Percentiles rank a stretch among this genome's conserved stretches.
Conservation (phyloP, 2,888 invertebrate species). For the Thumatha senex region DNA sequence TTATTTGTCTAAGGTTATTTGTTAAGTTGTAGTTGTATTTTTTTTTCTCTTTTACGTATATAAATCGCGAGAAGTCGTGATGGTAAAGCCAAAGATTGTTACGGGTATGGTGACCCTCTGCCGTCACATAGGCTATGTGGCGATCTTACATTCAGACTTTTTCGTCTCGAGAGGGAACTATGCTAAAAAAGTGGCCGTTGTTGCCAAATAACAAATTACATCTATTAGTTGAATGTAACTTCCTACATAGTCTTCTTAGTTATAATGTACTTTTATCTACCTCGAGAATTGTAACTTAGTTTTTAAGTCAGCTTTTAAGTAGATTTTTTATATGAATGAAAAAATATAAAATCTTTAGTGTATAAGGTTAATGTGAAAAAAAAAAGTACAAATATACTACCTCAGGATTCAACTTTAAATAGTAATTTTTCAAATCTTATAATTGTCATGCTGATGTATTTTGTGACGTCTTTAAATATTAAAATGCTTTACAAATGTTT, state of each 20-base stretch:
- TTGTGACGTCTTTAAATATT: slow-evolving; percentile 42
- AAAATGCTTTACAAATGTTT: slow-evolving; percentile 34
- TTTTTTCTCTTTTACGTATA: slow-evolving; percentile 60
- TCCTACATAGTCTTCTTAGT: slow-evolving; percentile 61
- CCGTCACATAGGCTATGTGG: slow-evolving; percentile 75
- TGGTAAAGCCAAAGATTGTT: slow-evolving; percentile 84
- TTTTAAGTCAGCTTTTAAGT: slow-evolving; percentile 76
- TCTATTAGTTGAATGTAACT: slow-evolving; percentile 46
- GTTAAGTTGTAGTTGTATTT: slow-evolving; percentile 55
- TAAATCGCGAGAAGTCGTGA: slow-evolving; percentile 81
- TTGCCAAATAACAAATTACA: slow-evolving; percentile 18
- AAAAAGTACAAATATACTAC: slow-evolving; percentile 82
- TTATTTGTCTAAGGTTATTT: slow-evolving; percentile 51
- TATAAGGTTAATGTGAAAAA: slow-evolving; percentile 64
- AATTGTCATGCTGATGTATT: slow-evolving; percentile 51
- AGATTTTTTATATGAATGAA: slow-evolving; percentile 81
- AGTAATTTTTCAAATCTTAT: slow-evolving; percentile 50
- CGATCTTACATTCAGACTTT: slow-evolving; percentile 48
- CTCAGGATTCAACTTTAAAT: slow-evolving; percentile 77
- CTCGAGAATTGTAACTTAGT: slow-evolving; percentile 78
- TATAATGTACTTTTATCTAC: slow-evolving; percentile 77
- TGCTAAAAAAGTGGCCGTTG: slow-evolving; percentile 16
- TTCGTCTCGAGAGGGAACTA: slow-evolving; percentile 18
- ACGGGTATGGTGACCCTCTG: slow-evolving; percentile 84
- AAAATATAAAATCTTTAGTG: slow-evolving; percentile 66